Percentiles rank a stretch among this genome's conserved stretches.
Conservation (phyloP, 2,888 invertebrate species). For the Coenonympha arcania region DNA sequence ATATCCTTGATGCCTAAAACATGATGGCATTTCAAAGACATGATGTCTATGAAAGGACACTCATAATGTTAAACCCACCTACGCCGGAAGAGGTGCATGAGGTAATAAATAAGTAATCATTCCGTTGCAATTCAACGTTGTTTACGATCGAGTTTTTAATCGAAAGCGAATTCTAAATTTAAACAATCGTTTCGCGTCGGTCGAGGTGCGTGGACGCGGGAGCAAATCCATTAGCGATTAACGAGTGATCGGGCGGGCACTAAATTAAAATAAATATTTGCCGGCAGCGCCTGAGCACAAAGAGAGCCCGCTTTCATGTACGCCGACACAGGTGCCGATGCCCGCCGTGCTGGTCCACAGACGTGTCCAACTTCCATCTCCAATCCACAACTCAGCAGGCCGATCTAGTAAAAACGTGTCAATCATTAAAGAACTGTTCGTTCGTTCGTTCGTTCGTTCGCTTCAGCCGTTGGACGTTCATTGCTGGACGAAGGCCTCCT, state of each 20-base stretch:
- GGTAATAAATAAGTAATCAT: no score
- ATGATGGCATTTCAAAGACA: no score
- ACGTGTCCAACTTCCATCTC: not conserved
- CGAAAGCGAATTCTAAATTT: conserved; percentile 26
- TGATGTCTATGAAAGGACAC: no score
- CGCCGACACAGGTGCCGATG: conserved; percentile 68
- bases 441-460: no score
- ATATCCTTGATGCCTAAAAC: no score
- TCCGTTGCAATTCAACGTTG: no score
- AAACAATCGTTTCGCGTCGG: conserved; percentile 33
- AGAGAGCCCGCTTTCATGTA: conserved; percentile 55
- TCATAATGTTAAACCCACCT: no score
- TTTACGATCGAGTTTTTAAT: conserved; percentile 20
- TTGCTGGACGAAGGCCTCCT: no score
- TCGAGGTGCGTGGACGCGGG: conserved; percentile 38
- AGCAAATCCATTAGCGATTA: conserved; percentile 71
- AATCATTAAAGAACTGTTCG: no score
- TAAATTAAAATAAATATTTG: conserved; percentile 75
- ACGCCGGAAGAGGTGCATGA: no score
- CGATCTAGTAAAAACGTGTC: not conserved
- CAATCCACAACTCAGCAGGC: not conserved
- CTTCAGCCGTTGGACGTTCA: no score
- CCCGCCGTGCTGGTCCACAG: conserved; percentile 24
- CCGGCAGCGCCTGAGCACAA: conserved; percentile 59
- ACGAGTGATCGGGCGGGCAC: conserved; percentile 65